phyloP scores from a whole-genome alignment of 2,888 invertebrate genomes.

The Lymantria dispar region DNA sequence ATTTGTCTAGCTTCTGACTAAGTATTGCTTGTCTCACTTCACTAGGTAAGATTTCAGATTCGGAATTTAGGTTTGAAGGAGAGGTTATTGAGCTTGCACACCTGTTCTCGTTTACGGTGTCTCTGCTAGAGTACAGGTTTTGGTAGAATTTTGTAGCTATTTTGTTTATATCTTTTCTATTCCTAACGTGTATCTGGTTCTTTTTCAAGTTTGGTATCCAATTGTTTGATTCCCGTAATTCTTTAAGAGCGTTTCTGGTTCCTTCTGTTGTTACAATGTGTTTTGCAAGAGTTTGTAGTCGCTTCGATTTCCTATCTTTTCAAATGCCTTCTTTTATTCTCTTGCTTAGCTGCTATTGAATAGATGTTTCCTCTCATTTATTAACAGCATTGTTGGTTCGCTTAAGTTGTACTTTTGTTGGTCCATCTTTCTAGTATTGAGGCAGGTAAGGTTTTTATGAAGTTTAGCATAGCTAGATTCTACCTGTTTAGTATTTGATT shows the following conservation, averaged over 20 bases:
- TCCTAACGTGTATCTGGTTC: background rate
- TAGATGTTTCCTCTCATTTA: too few species aligned
- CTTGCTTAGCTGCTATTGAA: background rate
- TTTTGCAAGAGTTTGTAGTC: background rate
- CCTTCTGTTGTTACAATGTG: background rate
- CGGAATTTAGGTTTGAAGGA: background rate
- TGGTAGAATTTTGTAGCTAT: too few species aligned
- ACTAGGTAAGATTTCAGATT: background rate
- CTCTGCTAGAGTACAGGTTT: too few species aligned
- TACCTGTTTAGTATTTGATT: background rate
- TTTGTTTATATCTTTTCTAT: too few species aligned
- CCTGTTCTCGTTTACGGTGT: too few species aligned
- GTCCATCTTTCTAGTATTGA: background rate
- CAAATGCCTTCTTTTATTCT: background rate
- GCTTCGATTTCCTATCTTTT: background rate
- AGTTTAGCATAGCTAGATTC: background rate
- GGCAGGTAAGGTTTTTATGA: background rate
- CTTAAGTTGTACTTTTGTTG: background rate
- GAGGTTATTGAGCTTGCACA: too few species aligned
- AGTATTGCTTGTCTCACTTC: background rate
- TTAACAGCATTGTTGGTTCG: too few species aligned
- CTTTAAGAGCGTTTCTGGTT: background rate
- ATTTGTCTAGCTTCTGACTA: background rate
- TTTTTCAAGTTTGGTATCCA: background rate
- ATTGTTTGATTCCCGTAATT: background rate